Percentiles rank a stretch among this genome's conserved stretches.
Evolutionary conservation across 2,797 vertebrate genomes (phyloP).

Genomic region (Hydrocynus forskahlii): DNA sequence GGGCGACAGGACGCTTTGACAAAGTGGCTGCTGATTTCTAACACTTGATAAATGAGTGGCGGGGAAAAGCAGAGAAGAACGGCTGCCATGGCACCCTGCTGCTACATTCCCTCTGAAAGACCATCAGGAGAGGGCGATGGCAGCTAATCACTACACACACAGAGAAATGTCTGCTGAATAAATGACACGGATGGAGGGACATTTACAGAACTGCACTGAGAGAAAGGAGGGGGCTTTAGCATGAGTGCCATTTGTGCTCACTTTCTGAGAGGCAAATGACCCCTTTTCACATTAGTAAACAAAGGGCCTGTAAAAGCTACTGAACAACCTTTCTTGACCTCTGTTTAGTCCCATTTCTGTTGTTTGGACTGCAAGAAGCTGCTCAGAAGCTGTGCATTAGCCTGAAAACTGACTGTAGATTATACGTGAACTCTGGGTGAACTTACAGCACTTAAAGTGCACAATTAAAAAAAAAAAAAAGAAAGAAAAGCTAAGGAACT

Average conservation of each 20-base stretch:
- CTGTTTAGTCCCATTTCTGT: not conserved
- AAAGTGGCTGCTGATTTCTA: slow-evolving; percentile 50
- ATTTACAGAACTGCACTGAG: slow-evolving; percentile 37
- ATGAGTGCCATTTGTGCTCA: not conserved
- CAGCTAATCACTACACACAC: slow-evolving; percentile 1
- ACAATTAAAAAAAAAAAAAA: not conserved
- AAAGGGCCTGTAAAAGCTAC: not conserved
- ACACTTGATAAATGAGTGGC: slow-evolving; percentile 41
- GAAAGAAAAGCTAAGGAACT: not conserved
- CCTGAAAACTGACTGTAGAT: not conserved
- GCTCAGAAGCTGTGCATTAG: not conserved
- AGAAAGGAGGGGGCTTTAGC: slow-evolving; percentile 14
- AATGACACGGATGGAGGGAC: slow-evolving; percentile 16
- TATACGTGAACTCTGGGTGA: not conserved
- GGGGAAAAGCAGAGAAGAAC: not conserved
- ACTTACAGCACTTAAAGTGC: not conserved
- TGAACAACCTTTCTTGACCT: not conserved
- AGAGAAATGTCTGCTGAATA: slow-evolving; percentile 2
- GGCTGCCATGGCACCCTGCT: slow-evolving; percentile 17
- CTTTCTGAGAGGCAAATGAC: slow-evolving; percentile 19
- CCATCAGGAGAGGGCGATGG: not conserved
- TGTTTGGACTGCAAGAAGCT: not conserved
- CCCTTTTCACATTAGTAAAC: slow-evolving; percentile 22
- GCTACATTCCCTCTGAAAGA: not conserved
- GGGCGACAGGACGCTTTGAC: slow-evolving; percentile 40